phyloP scores from a whole-genome alignment of 30 jellyfish, hydroid and myxozoan genomes.

The Rhopilema esculentum region DNA sequence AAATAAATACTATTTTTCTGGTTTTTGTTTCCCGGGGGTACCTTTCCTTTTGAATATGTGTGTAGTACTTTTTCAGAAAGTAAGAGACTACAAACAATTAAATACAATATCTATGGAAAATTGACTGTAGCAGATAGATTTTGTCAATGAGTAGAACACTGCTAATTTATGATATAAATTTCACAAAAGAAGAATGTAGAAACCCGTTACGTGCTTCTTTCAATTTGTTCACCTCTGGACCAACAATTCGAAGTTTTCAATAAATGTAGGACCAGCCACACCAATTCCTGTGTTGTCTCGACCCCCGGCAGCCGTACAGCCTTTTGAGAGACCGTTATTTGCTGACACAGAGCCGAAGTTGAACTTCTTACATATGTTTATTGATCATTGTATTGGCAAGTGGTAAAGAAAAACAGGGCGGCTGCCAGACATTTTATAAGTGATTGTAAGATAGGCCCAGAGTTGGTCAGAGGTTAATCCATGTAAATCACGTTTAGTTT shows the following conservation, averaged over 20 bases:
- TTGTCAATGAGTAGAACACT: no score
- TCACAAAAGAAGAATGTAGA: no score
- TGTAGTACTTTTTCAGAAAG: no score
- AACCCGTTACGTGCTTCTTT: no score
- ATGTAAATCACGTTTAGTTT: background rate
- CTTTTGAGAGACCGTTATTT: background rate
- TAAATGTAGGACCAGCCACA: no score
- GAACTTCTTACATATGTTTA: background rate
- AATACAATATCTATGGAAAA: background rate
- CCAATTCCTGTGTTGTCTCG: no score
- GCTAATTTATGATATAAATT: no score
- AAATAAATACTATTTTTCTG: background rate
- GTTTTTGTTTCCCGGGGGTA: background rate
- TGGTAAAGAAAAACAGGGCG: background rate
- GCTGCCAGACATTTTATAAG: background rate
- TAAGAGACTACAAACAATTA: no score
- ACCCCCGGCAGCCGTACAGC: background rate
- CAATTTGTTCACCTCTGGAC: no score
- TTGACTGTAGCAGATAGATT: no score
- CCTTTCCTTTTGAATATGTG: background rate
- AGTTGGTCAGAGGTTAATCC: background rate
- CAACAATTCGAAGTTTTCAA: no score
- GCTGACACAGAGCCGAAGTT: background rate
- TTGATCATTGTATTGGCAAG: background rate
- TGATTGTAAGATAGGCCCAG: background rate